Evolutionary conservation across 2,888 invertebrate genomes (phyloP), one percentile per base, ranked within the genome.

Genomic region (Ormyrus nitidulus): DNA sequence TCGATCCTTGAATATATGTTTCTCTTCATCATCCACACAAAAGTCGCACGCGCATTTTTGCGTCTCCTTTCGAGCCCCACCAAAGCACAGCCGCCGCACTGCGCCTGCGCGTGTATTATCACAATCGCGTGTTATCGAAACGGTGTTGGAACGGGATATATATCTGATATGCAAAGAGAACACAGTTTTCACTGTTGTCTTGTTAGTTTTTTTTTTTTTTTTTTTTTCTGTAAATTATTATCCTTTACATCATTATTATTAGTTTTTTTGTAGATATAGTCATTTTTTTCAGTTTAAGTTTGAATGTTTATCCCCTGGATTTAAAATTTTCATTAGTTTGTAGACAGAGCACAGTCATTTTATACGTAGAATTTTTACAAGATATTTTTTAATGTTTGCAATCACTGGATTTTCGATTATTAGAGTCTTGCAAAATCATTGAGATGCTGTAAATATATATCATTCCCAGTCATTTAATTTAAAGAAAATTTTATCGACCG

Each of bases 61-160:
- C 72, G 77, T 72, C 77, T 80, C 77, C 79, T 79, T 81, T 81
- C 79, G 76, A 77, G 79, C 77, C 81, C 81, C 76, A 66, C 77
- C 74, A 77, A 74, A 82, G 80, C 82, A 81, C 81, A 80, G 74
- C 74, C 79, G 71, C 77, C 71, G 69, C 77, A 81, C 69, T 75
- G 81, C 76, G 76, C 66, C 65, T 69, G 71, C 49, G 69, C 66
- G 66, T 69, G n/a, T 59, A 51, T 34, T 34, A 34, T 34, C 54
- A 65, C 11, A 66, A 6, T 61, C 58, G 62, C 59, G 48, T 54
- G 73, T 75, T 77, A 75, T 79, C 66, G 69, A 80, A 72, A 64
- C 62, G 82, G 82, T 82, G 82, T 80, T 82, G 82, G 82, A 82
- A 82, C 49, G 70, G 74, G 62, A 79, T 34, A 34, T 34, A 34